phyloP scores from a whole-genome alignment of 2,888 invertebrate species.

The Eurytoma adleriae region DNA sequence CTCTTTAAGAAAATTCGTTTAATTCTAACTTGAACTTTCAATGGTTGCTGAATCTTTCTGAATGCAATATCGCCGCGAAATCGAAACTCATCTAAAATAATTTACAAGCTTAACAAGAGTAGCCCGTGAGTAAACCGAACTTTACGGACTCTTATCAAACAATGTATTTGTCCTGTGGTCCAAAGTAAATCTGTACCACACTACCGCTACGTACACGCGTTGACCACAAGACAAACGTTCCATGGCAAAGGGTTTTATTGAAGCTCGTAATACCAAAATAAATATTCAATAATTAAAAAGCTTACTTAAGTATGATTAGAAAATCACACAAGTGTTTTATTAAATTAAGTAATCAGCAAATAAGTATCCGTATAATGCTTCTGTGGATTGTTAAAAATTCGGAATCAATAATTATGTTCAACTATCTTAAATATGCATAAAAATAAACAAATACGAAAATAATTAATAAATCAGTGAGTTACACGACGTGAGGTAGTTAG shows the following conservation, averaged over 20 bases:
- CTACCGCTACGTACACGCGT: background rate
- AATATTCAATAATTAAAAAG: no score
- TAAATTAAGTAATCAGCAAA: no score
- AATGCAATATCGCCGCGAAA: background rate
- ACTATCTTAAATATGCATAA: no score
- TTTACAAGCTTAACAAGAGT: background rate
- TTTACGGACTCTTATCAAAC: conserved; percentile 21
- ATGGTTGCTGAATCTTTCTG: background rate
- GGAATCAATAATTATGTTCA: no score
- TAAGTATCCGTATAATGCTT: no score
- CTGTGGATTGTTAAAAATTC: no score
- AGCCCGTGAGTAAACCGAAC: background rate
- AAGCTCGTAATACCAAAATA: no score
- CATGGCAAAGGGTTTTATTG: background rate
- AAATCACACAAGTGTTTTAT: no score
- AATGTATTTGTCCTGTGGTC: conserved; percentile 36
- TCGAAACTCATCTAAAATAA: conserved; percentile 1
- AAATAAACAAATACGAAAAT: no score
- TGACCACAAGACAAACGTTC: conserved; percentile 25
- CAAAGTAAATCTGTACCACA: conserved; percentile 24
- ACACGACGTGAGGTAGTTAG: no score
- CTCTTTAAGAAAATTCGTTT: conserved; percentile 19
- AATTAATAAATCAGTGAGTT: no score
- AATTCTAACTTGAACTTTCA: background rate
- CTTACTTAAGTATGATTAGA: no score